Evolutionary conservation across 2,888 invertebrate genomes (phyloP).

Genomic region (Tetragonula carbonaria): DNA sequence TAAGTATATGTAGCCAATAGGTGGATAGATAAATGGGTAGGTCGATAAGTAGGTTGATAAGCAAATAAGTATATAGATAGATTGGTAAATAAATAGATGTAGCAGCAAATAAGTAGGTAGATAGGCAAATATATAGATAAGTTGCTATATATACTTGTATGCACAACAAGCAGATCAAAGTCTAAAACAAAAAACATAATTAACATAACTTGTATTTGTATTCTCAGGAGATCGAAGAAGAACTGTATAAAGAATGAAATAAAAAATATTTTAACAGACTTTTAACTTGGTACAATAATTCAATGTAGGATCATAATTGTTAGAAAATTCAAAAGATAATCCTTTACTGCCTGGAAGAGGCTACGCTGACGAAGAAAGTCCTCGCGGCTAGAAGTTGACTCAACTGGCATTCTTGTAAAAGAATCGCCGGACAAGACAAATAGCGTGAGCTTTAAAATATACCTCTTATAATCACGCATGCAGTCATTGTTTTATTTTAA

Average conservation of each 20-base stretch:
- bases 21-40: not conserved
- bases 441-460: too few relatives aligned
- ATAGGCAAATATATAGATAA: not conserved
- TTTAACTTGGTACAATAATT: not conserved
- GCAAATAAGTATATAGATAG: not conserved
- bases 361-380: too few relatives aligned
- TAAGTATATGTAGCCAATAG: not conserved
- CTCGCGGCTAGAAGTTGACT: too few relatives aligned
- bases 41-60: not conserved
- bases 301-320: not conserved
- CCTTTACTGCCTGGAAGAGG: too few relatives aligned
- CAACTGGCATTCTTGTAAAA: too few relatives aligned
- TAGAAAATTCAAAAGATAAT: too few relatives aligned
- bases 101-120: not conserved
- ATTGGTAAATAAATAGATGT: not conserved
- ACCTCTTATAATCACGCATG: too few relatives aligned
- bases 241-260: too few relatives aligned
- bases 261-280: not conserved
- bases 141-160: not conserved
- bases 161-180: too few relatives aligned
- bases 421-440: too few relatives aligned
- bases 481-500: too few relatives aligned
- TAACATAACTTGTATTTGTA: not conserved
- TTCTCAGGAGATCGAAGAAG: not conserved
- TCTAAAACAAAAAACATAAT: too few relatives aligned